Conservation (phyloP, 30 jellyfish, hydroid and myxozoan species). For the Hydra vulgaris region DNA sequence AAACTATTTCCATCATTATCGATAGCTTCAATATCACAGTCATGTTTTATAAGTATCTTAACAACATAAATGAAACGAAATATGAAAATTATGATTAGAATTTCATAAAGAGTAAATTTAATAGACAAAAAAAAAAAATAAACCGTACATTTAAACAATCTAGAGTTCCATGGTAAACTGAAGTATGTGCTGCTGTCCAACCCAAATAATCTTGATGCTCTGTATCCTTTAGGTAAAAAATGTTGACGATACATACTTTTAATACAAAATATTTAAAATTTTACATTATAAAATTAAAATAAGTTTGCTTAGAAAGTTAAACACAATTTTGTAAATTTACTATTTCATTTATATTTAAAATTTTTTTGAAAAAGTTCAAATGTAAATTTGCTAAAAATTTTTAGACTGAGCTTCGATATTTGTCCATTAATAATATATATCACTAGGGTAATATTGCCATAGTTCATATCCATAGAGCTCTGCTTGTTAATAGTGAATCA, state of each 20-base stretch:
- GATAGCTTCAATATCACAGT: background rate
- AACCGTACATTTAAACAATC: constrained; percentile 54
- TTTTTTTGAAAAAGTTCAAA: no score
- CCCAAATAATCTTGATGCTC: constrained; percentile 51
- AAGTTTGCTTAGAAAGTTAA: background rate
- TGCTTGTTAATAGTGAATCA: no score
- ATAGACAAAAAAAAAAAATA: background rate
- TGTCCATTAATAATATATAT: no score
- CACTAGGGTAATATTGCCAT: no score
- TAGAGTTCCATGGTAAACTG: constrained; percentile 64
- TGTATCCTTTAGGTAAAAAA: constrained; percentile 36
- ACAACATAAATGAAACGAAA: background rate
- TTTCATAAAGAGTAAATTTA: background rate
- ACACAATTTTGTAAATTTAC: background rate
- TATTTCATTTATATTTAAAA: no score
- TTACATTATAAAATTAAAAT: no score
- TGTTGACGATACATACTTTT: no score
- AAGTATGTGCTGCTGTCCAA: constrained; percentile 66
- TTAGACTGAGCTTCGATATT: no score
- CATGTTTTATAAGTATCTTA: background rate
- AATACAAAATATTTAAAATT: no score
- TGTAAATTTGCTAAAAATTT: no score
- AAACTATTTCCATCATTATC: background rate
- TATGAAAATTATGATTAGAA: no score
- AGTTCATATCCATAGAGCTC: no score